Evolutionary conservation across 2,888 invertebrate species (phyloP), one percentile per base, ranked within the genome.

Genomic region (Diploptera punctata): DNA sequence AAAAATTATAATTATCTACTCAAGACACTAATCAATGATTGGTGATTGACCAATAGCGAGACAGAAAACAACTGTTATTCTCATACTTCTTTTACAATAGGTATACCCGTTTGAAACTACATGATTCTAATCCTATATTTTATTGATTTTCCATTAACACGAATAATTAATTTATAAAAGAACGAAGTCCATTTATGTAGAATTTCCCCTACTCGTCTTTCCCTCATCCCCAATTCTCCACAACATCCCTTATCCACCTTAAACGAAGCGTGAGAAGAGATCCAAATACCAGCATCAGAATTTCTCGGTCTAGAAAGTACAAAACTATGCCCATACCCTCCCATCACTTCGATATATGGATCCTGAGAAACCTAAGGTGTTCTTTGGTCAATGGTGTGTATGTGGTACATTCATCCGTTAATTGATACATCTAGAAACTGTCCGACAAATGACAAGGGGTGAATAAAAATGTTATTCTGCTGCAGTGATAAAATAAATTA

Each of bases 231-330:
- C 43, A 43, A n/a, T 47, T 67, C 52, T 26, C 61, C 61, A 19
- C 18, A 31, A n/a, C 43, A 26, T 57, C 69, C 57, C 69, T 54
- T 54, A 54, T 26, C 38, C 33, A 31, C 68, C 69, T 69, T 69
- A 57, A 69, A 69, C 69, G 69, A 69, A 69, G 69, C 69, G 44
- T 69, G 69, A 69, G 69, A 69, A 60, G 43, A 65, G 65, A 65
- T 44, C 47, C n/a, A 29, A 65, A 65, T 65, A 65, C 65, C 65
- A 47, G 65, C 65, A 26, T 65, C 44, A 61, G 61, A 61, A 61
- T 61, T 61, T 61, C 61, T 61, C 61, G 61, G 61, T 61, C 61
- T 31, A 61, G 33, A 47, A 65, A 65, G 65, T 65, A 65, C 65
- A 65, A 65, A 65, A 65, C 65, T 65, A 65, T 65, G 65, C 65